phyloP scores from a whole-genome alignment of 1,140 invertebrate genomes.

The Copidosoma floridanum region DNA sequence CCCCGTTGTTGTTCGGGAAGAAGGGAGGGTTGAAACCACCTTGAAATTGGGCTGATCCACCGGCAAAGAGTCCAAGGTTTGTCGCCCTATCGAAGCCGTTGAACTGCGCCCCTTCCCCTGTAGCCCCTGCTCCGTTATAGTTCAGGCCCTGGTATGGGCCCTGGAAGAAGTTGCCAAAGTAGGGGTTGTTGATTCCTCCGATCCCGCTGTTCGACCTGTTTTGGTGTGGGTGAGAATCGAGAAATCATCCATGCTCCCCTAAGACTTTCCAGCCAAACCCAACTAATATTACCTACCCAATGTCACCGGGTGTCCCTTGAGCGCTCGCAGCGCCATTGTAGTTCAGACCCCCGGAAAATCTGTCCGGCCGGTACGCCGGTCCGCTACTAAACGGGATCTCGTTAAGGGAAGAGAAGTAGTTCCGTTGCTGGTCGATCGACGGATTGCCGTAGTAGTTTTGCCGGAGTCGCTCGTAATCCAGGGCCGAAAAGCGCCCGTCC shows the following conservation, averaged over 20 bases:
- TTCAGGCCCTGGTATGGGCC: neutral
- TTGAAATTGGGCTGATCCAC: neutral
- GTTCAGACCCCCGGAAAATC: neutral
- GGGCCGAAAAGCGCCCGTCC: slow-evolving; percentile 9
- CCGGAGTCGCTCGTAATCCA: slow-evolving; percentile 18
- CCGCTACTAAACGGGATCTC: slow-evolving; percentile 13
- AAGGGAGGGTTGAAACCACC: neutral
- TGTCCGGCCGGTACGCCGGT: neutral
- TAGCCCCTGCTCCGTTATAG: neutral
- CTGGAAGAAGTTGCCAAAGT: slow-evolving; percentile 6
- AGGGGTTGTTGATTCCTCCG: neutral
- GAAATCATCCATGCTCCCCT: neutral
- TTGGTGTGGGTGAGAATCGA: too few relatives aligned
- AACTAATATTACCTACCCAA: too few relatives aligned
- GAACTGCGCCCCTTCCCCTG: neutral
- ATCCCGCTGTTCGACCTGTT: too few relatives aligned
- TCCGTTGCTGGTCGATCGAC: slow-evolving; percentile 17
- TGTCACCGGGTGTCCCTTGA: too few relatives aligned
- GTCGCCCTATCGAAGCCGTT: neutral
- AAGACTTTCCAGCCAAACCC: too few relatives aligned
- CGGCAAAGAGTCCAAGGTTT: neutral
- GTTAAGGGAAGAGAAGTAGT: slow-evolving; percentile 7
- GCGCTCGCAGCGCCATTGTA: too few relatives aligned
- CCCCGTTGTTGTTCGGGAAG: neutral
- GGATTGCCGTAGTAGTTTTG: slow-evolving; percentile 23